Percentiles rank a stretch among this genome's conserved stretches.
These are phyloP conservation scores for Gymnobelideus leadbeateri DNA, from an alignment of 2,113 vertebrate species.

Conservation along the genomic window DNA sequence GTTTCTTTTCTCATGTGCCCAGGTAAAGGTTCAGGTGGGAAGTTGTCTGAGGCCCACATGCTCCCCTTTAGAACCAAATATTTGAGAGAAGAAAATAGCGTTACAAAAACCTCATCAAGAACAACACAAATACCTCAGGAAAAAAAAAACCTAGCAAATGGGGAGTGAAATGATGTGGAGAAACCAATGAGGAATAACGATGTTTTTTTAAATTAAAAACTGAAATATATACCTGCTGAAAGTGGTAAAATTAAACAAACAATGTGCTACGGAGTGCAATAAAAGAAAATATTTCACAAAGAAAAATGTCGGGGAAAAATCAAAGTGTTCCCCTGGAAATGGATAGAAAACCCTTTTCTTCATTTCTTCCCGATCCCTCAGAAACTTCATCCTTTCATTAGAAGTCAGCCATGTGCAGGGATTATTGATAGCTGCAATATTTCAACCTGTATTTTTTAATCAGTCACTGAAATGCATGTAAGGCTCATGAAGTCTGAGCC, in stretches of 20 bases:
- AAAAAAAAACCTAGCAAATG: slow-evolving; percentile 53
- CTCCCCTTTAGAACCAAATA: slow-evolving; percentile 11
- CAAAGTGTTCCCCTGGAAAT: slow-evolving; percentile 60
- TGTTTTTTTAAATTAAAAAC: slow-evolving; percentile 75
- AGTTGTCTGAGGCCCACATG: background rate
- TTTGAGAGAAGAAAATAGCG: slow-evolving; percentile 55
- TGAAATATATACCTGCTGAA: slow-evolving; percentile 74
- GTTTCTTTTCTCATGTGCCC: background rate
- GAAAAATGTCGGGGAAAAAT: slow-evolving; percentile 58
- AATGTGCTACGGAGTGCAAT: slow-evolving; percentile 56
- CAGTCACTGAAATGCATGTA: slow-evolving; percentile 47
- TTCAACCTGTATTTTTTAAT: slow-evolving; percentile 74
- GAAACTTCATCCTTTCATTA: slow-evolving; percentile 75
- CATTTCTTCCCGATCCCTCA: slow-evolving; percentile 61
- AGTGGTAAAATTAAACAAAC: slow-evolving; percentile 69
- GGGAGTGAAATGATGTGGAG: slow-evolving; percentile 66
- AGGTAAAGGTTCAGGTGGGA: background rate
- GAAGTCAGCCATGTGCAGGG: slow-evolving; percentile 72
- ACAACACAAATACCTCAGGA: slow-evolving; percentile 51
- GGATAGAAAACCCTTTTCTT: slow-evolving; percentile 54
- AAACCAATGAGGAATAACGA: slow-evolving; percentile 51
- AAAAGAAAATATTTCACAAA: slow-evolving; percentile 71
- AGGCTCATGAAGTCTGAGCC: slow-evolving; percentile 9
- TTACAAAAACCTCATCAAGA: slow-evolving; percentile 56
- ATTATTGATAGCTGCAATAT: slow-evolving; percentile 75